Percentiles rank a stretch among this genome's conserved stretches.
Evolutionary conservation across 2,113 vertebrate genomes (phyloP).

Genomic region (Opisthocomus hoazin): DNA sequence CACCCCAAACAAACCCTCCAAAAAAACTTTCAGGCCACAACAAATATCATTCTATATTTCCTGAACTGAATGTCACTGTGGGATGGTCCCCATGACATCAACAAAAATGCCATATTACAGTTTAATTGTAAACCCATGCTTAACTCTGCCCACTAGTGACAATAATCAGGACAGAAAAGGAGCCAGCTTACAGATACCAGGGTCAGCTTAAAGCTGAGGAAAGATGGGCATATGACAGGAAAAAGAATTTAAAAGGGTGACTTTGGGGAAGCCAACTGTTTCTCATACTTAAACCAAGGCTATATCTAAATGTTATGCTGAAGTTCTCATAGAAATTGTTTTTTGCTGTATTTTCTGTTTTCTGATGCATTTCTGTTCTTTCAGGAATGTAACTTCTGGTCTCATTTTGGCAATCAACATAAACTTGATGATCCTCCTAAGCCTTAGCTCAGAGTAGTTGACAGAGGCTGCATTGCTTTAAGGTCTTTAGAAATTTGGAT

Average conservation of each 20-base stretch:
- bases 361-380: not conserved
- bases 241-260: not conserved
- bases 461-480: not conserved
- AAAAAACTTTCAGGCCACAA: not conserved
- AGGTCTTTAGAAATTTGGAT: not conserved
- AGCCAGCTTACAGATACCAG: not conserved
- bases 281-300: not conserved
- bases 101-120: not conserved
- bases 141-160: not conserved
- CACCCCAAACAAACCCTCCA: not conserved
- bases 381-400: not conserved
- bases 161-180: not conserved
- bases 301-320: not conserved
- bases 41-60: not conserved
- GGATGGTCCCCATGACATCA: not conserved
- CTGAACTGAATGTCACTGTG: not conserved
- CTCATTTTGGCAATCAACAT: not conserved
- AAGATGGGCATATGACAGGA: not conserved
- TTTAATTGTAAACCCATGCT: not conserved
- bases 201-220: not conserved
- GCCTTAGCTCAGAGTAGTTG: not conserved
- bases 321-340: not conserved
- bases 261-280: not conserved
- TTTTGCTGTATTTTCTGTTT: not conserved
- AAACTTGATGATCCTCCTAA: not conserved